Conservation (phyloP, 2,113 vertebrate genomes). For the Mormyrus iriodes region DNA sequence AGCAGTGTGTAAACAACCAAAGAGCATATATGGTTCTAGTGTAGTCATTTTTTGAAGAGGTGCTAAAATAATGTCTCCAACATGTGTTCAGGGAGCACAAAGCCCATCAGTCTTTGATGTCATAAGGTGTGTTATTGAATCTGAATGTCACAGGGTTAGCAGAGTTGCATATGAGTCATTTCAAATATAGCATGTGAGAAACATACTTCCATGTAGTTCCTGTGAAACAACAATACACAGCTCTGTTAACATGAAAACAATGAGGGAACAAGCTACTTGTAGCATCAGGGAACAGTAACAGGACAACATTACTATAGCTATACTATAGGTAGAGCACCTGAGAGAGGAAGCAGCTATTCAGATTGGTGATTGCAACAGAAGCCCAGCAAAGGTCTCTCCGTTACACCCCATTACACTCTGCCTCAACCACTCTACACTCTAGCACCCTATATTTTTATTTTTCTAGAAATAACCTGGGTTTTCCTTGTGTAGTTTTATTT, state of each 20-base stretch:
- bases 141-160: background rate
- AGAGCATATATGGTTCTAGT: background rate
- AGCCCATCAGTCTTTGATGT: background rate
- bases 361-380: background rate
- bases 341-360: background rate
- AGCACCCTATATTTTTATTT: conserved; percentile 48
- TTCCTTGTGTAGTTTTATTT: conserved; percentile 60
- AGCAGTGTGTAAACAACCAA: background rate
- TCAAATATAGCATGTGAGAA: background rate
- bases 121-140: background rate
- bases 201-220: background rate
- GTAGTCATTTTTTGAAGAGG: background rate
- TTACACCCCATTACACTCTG: background rate
- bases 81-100: background rate
- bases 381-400: background rate
- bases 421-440: conserved; percentile 44
- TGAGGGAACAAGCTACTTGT: background rate
- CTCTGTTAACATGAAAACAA: background rate
- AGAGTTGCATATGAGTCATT: background rate
- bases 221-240: background rate
- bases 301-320: background rate
- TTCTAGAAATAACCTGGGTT: conserved; percentile 51
- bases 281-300: too few species aligned
- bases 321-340: background rate
- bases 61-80: background rate